phyloP scores from a whole-genome alignment of 2,113 vertebrate genomes.

The Eubucco bourcierii region DNA sequence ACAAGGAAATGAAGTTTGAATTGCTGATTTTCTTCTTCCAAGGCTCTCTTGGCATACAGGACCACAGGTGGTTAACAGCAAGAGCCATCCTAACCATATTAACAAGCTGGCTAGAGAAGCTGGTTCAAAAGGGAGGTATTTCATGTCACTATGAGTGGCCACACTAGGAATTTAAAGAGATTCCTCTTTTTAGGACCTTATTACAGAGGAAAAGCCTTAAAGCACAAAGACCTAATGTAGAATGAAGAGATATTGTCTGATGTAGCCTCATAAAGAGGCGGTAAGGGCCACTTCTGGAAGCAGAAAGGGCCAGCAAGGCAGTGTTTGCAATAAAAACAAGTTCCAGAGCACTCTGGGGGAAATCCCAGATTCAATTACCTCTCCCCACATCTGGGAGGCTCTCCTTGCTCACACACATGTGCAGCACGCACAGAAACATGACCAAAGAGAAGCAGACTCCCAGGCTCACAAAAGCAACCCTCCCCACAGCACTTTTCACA shows the following conservation, averaged over 20 bases:
- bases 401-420: neutral
- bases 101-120: neutral
- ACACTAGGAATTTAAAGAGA: neutral
- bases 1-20: neutral
- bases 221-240: neutral
- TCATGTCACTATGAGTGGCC: neutral
- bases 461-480: neutral
- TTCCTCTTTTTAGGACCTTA: neutral
- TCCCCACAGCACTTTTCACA: neutral
- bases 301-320: neutral
- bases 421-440: neutral
- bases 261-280: neutral
- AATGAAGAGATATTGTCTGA: neutral
- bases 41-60: neutral
- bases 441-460: neutral
- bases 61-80: neutral
- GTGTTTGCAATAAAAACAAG: slow-evolving; percentile 15
- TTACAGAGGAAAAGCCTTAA: neutral
- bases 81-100: neutral
- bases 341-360: neutral
- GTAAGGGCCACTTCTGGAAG: neutral
- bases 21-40: neutral
- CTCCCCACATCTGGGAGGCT: neutral
- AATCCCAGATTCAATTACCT: neutral
- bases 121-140: neutral